A percentile compares a stretch with the other conserved stretches of the same genome.
phyloP scores from a whole-genome alignment of 2,797 vertebrate species.

The Taenioides sp. region DNA sequence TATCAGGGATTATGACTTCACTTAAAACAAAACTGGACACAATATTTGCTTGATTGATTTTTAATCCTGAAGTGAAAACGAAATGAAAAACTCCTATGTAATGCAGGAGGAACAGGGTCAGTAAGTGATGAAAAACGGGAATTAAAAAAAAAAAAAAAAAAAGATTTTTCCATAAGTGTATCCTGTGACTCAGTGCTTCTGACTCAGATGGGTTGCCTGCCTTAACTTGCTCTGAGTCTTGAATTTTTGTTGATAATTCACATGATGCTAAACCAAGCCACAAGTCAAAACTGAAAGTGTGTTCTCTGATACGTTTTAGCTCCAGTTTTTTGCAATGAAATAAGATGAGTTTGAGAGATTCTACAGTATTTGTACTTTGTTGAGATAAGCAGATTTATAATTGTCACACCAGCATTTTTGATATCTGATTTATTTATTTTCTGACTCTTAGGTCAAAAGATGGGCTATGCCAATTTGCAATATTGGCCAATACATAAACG shows the following conservation, averaged over 20 bases:
- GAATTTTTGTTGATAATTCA: not conserved
- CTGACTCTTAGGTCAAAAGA: not conserved
- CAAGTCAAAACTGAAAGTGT: conserved; percentile 12
- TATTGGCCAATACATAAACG: too few species aligned
- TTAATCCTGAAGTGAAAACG: too few species aligned
- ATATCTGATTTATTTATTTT: not conserved
- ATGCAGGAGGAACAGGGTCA: not conserved
- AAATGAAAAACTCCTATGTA: not conserved
- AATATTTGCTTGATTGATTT: too few species aligned
- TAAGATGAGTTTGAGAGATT: not conserved
- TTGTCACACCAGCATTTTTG: not conserved
- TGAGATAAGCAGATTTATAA: not conserved
- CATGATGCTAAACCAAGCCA: not conserved
- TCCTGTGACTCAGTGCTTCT: conserved; percentile 7
- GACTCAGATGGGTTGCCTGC: conserved; percentile 14
- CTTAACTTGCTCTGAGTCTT: not conserved
- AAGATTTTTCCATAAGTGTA: not conserved
- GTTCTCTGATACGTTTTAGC: not conserved
- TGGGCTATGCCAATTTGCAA: not conserved
- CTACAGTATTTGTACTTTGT: not conserved
- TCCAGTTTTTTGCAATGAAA: not conserved
- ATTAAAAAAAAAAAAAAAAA: not conserved
- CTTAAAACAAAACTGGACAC: too few species aligned
- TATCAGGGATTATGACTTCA: too few species aligned
- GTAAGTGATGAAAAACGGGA: not conserved